Evolutionary conservation across 2,797 vertebrate genomes (phyloP), one percentile per base, ranked within the genome.

Genomic region (Selene dorsalis): DNA sequence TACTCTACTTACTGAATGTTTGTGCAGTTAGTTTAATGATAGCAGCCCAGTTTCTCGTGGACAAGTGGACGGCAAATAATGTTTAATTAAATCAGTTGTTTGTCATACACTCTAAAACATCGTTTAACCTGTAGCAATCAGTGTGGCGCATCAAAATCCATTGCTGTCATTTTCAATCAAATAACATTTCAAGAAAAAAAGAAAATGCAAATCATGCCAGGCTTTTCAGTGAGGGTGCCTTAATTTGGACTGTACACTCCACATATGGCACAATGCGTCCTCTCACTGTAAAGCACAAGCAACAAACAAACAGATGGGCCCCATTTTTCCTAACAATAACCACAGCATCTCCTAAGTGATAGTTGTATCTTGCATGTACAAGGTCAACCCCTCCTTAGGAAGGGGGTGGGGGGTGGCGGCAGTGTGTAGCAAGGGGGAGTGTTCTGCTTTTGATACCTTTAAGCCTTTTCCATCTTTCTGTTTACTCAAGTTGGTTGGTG

Each of bases 401-500:
- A 17, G 38, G 35, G 28, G 28, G 28, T 47, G 56, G 39, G 50
- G 63, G 74, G 56, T 0, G 13, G 32, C 0, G 32, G 32, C 32
- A 35, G 32, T 35, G 6, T 35, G 32, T 8, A 35, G 32, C 32
- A 35, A 35, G 32, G 41, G 38, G n/a, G 48, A 4, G 72, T 35
- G 67, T 68, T 60, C 24, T 50, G 53, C 72, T 75, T 88, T 88
- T 79, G 74, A 82, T 87, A 75, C 81, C 45, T 81, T 78, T 64
- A 77, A 83, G 60, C 57, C 73, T 77, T 82, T 87, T 86, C 79
- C 67, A 56, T 90, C 64, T 79, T 75, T 75, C 55, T 66, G 62
- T 88, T 87, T 89, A 66, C 74, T 75, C 59, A 86, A 65, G 64
- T 78, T 85, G 80, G 82, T 73, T 89, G 71, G 53, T 68, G 63